Evolutionary conservation across 2,888 invertebrate species (phyloP).

Genomic region (Drosophila stalkeri): DNA sequence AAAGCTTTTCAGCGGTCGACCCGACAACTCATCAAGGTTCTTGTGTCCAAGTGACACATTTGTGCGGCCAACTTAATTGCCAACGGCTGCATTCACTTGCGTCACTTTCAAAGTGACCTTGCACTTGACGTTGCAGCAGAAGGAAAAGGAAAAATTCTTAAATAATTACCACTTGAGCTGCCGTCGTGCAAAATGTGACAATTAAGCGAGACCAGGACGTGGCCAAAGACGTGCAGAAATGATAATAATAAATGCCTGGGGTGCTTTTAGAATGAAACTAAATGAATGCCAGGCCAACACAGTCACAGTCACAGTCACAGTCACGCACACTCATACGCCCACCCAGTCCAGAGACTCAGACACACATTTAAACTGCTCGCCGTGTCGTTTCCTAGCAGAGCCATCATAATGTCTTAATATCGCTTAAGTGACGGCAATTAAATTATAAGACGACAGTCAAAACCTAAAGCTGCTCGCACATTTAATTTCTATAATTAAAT

Average conservation of each 20-base stretch:
- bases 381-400: conserved; percentile 6
- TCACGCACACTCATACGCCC: neutral
- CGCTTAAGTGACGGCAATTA: conserved; percentile 56
- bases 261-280: conserved; percentile 1
- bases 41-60: conserved; percentile 65
- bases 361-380: conserved; percentile 23
- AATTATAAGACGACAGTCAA: conserved; percentile 27
- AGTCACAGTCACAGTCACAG: neutral
- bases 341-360: conserved; percentile 9
- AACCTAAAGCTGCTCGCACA: neutral
- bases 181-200: conserved; percentile 63
- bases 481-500: neutral
- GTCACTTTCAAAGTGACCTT: conserved; percentile 52
- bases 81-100: conserved; percentile 20
- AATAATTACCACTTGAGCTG: conserved; percentile 69
- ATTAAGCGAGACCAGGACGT: conserved; percentile 51
- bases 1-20: conserved; percentile 30
- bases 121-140: conserved; percentile 57
- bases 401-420: conserved; percentile 21
- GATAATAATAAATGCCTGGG: conserved; percentile 36
- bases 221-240: conserved; percentile 29
- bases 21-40: conserved; percentile 53
- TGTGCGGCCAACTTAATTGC: conserved; percentile 45
- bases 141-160: conserved; percentile 25
- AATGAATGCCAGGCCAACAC: neutral